phyloP scores from a whole-genome alignment of 2,797 vertebrate species.

The Chloroceryle inda region DNA sequence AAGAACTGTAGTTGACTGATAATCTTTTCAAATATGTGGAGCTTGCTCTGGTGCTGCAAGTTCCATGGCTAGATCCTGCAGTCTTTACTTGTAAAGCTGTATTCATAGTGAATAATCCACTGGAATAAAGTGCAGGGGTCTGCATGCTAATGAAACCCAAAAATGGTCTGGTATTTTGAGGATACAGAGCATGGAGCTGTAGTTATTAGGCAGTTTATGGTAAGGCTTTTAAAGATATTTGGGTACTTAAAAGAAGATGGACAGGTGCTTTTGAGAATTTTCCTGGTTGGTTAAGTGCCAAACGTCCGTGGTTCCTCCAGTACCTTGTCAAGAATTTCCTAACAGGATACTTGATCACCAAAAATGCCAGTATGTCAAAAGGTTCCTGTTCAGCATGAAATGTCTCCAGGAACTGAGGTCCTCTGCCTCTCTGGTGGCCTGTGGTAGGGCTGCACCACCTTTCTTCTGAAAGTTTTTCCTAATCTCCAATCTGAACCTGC shows the following conservation, averaged over 20 bases:
- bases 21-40: constrained; percentile 57
- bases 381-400: fast-evolving
- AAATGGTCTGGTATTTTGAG: not conserved
- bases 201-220: not conserved
- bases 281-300: not conserved
- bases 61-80: not conserved
- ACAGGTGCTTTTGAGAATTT: not conserved
- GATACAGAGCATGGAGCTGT: not conserved
- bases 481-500: fast-evolving
- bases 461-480: not conserved
- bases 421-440: not conserved
- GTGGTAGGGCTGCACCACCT: not conserved
- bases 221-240: not conserved
- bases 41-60: constrained; percentile 38
- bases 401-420: not conserved
- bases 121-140: not conserved
- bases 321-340: not conserved
- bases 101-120: not conserved
- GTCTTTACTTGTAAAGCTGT: not conserved
- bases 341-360: not conserved
- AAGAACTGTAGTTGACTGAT: constrained; percentile 71
- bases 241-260: not conserved
- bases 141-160: not conserved
- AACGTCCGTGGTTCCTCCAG: fast-evolving
- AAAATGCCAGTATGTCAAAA: not conserved